Evolutionary conservation across 2,797 vertebrate species (phyloP), one percentile per base, ranked within the genome.

Genomic region (Pagetopsis macropterus): DNA sequence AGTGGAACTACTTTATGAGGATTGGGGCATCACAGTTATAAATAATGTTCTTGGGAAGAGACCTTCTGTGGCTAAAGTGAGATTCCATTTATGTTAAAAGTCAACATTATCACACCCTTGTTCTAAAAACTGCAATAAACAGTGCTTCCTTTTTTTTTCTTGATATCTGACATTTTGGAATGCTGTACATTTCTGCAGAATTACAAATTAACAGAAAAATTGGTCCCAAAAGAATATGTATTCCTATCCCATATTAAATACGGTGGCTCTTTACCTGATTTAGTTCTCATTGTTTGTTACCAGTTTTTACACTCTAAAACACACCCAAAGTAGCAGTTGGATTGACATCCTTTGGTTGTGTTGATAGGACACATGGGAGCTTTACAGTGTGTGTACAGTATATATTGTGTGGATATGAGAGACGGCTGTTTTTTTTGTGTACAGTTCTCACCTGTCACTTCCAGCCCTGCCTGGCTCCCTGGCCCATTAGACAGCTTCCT

Each of bases 371-470:
- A 4, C 17, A 17, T 41, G 2, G 8, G 8, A 40, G 41, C 11
- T 49, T 44, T 44, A 21, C 21, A 17, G 9, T 27, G 9, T 46
- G 13, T 1, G 7, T 9, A n/a, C n/a, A n/a, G n/a, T n/a, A 7
- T 21, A 9, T 44, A 31, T 14, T 2, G 17, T 31, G 48, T 23
- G 19, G 13, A 49, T 59, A n/a, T 43, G 15, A 67, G 23, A 31
- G 11, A 19, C 17, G 19, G 41, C 27, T 51, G 54, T 13, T 37
- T 21, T 52, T 40, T 33, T n/a, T 41, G 17, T 46, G 40, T 52
- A 15, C 31, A 54, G 13, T 37, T 41, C 44, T 43, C 57, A 21
- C 70, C 23, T 48, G 62, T 33, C 67, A 54, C 61, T 48, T 65
- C 14, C 52, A 65, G 0, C 31, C 21, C 17, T 54, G 11, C 46